Conservation (phyloP, 2,888 invertebrate genomes). For the Elgonia sp. region DNA sequence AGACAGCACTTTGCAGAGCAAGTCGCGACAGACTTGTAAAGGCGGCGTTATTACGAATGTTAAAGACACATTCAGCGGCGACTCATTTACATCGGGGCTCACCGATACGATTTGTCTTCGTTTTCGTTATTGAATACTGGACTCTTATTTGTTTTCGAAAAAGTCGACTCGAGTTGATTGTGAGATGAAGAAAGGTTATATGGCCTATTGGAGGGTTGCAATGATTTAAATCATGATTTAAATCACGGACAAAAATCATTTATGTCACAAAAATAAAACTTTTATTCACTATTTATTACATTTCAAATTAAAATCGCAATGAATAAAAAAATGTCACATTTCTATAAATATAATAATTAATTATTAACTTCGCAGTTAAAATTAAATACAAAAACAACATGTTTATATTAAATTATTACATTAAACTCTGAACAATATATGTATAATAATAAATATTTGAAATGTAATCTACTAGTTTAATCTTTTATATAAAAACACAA, state of each 20-base stretch:
- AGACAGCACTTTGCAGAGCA: slow-evolving; percentile 69
- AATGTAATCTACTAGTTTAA: not conserved
- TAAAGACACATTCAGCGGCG: slow-evolving; percentile 42
- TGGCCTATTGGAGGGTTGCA: no score
- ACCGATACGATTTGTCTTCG: slow-evolving; percentile 49
- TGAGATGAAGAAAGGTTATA: no score
- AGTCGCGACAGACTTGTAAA: slow-evolving; percentile 23
- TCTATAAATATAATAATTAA: not conserved
- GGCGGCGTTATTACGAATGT: slow-evolving; percentile 46
- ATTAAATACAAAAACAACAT: not conserved
- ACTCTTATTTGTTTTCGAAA: slow-evolving; percentile 52
- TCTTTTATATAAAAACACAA: slow-evolving; percentile 45
- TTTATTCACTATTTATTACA: no score
- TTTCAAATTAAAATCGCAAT: not conserved
- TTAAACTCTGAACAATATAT: not conserved
- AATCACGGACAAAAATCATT: no score
- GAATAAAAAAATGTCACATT: not conserved
- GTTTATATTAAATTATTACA: not conserved
- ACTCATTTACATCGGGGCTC: slow-evolving; percentile 49
- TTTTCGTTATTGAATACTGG: slow-evolving; percentile 48
- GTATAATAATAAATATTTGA: not conserved
- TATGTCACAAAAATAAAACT: no score
- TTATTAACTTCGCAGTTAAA: not conserved
- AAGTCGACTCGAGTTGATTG: no score
- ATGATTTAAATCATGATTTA: no score